Evolutionary conservation across 2,888 invertebrate species (phyloP).

Genomic region (Phanerotoma sp.): DNA sequence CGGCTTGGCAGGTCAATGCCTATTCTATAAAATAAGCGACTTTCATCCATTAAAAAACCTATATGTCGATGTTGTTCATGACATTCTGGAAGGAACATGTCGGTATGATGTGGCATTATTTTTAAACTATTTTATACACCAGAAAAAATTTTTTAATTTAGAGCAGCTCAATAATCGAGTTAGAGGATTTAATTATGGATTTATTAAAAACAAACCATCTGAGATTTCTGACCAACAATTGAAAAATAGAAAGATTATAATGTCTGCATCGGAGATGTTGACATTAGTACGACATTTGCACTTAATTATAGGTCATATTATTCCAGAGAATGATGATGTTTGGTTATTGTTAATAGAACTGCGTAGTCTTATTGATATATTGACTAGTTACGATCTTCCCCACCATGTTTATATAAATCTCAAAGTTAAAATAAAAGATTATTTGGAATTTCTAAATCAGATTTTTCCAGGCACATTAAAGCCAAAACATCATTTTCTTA

Average conservation of each 20-base stretch:
- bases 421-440: constrained; percentile 9
- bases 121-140: constrained; percentile 19
- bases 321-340: constrained; percentile 13
- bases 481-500: no score
- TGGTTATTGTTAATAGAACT: constrained; percentile 20
- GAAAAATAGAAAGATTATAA: constrained; percentile 10
- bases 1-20: constrained; percentile 23
- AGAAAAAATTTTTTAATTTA: constrained; percentile 20
- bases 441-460: constrained; percentile 11
- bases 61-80: constrained; percentile 18
- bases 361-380: constrained; percentile 14
- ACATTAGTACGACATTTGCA: constrained; percentile 15
- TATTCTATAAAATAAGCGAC: constrained; percentile 1
- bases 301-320: constrained; percentile 19
- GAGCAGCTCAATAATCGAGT: constrained; percentile 18
- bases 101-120: constrained; percentile 20
- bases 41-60: constrained; percentile 9
- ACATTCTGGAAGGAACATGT: constrained; percentile 21
- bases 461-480: constrained; percentile 13
- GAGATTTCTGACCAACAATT: not conserved
- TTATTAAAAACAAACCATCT: constrained; percentile 14
- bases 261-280: constrained; percentile 28
- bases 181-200: constrained; percentile 20
- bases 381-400: not conserved
- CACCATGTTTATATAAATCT: not conserved